These are phyloP conservation scores for Capreolus pygargus DNA, from an alignment of 2,113 vertebrate genomes.

Conservation along the genomic window DNA sequence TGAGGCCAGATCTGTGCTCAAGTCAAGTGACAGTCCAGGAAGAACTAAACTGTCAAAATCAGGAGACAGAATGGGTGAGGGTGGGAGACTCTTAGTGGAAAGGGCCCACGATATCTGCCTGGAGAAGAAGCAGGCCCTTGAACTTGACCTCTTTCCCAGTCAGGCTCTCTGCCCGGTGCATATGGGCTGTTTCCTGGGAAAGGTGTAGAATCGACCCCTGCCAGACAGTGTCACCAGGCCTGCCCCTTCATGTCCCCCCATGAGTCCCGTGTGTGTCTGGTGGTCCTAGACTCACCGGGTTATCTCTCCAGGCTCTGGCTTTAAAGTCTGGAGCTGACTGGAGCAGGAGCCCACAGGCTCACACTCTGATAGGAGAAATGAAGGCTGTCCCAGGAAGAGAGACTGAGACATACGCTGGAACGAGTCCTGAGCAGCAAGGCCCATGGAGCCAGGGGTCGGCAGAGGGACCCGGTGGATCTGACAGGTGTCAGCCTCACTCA, in stretches of 20 bases:
- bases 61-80: neutral
- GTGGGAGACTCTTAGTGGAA: neutral
- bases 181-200: neutral
- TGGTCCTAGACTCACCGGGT: too few species aligned
- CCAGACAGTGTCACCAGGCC: neutral
- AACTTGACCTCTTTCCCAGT: neutral
- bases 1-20: neutral
- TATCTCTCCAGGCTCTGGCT: neutral
- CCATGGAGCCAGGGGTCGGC: neutral
- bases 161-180: neutral
- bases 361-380: neutral
- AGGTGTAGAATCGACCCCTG: neutral
- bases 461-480: neutral
- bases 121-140: neutral
- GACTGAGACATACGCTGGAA: neutral
- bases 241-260: neutral
- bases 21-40: neutral
- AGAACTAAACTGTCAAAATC: neutral
- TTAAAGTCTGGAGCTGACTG: neutral
- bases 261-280: neutral
- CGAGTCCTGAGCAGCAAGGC: neutral
- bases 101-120: neutral
- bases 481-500: neutral
- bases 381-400: neutral
- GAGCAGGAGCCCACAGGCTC: neutral